These are phyloP conservation scores for Vimba vimba DNA, from an alignment of 2,113 vertebrate genomes.

Conservation along the genomic window DNA sequence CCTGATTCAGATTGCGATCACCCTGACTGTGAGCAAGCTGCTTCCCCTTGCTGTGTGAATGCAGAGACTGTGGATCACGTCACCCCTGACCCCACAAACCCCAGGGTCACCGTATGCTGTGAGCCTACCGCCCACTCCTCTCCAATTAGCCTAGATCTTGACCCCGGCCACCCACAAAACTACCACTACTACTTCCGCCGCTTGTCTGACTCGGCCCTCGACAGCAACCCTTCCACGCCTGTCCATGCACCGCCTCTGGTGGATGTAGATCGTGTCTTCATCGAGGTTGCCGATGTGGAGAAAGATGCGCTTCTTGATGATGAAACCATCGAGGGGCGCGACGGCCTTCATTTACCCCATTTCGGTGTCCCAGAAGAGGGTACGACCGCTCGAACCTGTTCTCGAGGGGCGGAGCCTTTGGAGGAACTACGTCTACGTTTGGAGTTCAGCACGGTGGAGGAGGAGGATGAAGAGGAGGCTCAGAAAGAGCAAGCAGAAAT, in stretches of 20 bases:
- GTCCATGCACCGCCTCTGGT: conserved; percentile 73
- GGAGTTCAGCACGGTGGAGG: conserved; percentile 79
- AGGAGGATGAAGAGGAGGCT: conserved; percentile 78
- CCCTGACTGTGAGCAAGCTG: conserved; percentile 65
- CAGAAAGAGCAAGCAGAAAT: conserved; percentile 82
- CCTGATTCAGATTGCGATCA: conserved; percentile 75
- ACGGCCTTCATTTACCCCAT: conserved; percentile 74
- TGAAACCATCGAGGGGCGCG: conserved; percentile 67
- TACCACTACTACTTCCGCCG: conserved; percentile 87
- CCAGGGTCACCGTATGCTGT: conserved; percentile 37
- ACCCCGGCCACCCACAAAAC: conserved; percentile 78
- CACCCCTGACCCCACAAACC: neutral
- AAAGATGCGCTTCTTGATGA: conserved; percentile 78
- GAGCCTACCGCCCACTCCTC: conserved; percentile 63
- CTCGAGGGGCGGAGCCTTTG: conserved; percentile 74
- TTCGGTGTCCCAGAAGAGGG: conserved; percentile 71
- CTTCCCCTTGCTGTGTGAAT: conserved; percentile 60
- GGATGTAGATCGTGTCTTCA: conserved; percentile 73
- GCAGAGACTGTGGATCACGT: conserved; percentile 51
- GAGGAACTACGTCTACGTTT: conserved; percentile 79
- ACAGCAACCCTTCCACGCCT: conserved; percentile 78
- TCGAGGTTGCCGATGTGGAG: conserved; percentile 86
- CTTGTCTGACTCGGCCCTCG: conserved; percentile 85
- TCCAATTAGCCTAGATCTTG: conserved; percentile 67
- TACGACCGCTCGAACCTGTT: conserved; percentile 77